phyloP scores from a whole-genome alignment of 2,113 vertebrate genomes.

The Tragelaphus buxtoni region DNA sequence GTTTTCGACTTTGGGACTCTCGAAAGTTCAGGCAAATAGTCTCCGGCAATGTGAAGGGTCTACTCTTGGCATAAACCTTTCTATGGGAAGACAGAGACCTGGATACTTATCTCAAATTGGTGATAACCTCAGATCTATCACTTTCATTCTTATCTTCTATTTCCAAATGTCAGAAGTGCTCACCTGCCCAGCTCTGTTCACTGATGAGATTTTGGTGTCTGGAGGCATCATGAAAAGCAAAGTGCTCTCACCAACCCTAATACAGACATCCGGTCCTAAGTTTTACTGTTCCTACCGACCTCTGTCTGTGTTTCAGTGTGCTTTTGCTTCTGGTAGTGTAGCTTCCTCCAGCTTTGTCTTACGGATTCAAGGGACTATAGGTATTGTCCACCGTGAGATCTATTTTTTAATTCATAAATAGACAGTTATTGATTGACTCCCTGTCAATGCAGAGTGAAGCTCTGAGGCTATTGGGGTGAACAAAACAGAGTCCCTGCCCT shows the following conservation, averaged over 20 bases:
- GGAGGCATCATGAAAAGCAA: neutral
- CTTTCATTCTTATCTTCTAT: neutral
- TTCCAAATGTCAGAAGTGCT: neutral
- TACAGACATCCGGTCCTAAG: accelerated
- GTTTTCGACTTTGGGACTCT: neutral
- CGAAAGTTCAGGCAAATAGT: neutral
- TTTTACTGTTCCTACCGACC: accelerated
- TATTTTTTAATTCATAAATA: neutral
- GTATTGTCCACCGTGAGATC: neutral
- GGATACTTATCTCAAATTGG: neutral
- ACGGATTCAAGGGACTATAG: neutral
- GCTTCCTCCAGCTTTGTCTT: neutral
- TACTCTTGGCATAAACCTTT: neutral
- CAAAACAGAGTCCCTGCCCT: neutral
- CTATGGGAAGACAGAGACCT: neutral
- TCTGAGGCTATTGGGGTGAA: neutral
- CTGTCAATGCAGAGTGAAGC: neutral
- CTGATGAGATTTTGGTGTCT: neutral
- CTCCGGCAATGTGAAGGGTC: neutral
- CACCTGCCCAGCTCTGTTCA: neutral
- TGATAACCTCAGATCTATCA: too few species aligned
- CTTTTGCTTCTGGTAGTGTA: neutral
- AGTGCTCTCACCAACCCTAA: neutral
- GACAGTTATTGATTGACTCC: neutral
- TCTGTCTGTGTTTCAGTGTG: accelerated